A percentile compares a stretch with the other conserved stretches of the same genome.
Evolutionary conservation across 2,797 vertebrate species (phyloP).

Genomic region (Sebastes variabilis): DNA sequence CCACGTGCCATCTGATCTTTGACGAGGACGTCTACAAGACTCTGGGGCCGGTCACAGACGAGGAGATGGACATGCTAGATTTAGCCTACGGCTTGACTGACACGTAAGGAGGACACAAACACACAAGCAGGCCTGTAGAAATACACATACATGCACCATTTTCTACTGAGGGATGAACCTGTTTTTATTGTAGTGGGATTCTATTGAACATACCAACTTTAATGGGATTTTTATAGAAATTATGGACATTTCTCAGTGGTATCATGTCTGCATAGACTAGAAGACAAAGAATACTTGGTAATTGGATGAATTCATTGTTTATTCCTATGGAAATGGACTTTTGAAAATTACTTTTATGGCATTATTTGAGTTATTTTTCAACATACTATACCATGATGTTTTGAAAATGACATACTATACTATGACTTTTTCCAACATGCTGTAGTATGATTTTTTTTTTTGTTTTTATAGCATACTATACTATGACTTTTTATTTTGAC

Average conservation of each 20-base stretch:
- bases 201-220: not conserved
- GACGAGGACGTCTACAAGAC: constrained; percentile 89
- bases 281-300: too few relatives aligned
- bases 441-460: too few relatives aligned
- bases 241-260: not conserved
- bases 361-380: too few relatives aligned
- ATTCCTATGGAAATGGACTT: too few relatives aligned
- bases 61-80: constrained; percentile 97
- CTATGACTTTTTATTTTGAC: too few relatives aligned
- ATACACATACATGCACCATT: not conserved
- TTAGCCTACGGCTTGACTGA: constrained; percentile 92
- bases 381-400: too few relatives aligned
- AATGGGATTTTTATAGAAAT: not conserved
- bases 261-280: too few relatives aligned
- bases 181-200: not conserved
- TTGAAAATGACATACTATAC: too few relatives aligned
- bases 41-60: constrained; percentile 89
- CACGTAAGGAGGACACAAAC: constrained; percentile 81
- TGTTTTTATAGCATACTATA: too few relatives aligned
- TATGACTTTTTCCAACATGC: too few relatives aligned
- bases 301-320: too few relatives aligned
- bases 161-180: not conserved
- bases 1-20: constrained; percentile 95
- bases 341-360: too few relatives aligned
- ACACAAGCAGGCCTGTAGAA: not conserved